Conservation (phyloP, 2,888 invertebrate genomes). For the Euplagia quadripunctaria region DNA sequence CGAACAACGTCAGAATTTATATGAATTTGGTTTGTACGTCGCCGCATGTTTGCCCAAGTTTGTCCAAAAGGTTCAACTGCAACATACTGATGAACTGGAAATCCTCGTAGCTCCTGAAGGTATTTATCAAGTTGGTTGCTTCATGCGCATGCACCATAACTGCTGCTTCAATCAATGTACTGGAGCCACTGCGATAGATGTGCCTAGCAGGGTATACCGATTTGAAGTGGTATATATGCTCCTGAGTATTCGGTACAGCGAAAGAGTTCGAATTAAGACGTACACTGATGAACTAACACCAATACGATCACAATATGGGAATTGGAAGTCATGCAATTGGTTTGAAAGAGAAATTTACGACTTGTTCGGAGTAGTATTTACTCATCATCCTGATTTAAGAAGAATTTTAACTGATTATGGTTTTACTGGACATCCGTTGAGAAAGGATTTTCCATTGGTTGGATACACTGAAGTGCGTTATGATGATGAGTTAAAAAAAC, state of each 20-base stretch:
- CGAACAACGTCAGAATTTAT: slow-evolving; percentile 66
- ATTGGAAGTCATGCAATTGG: slow-evolving; percentile 68
- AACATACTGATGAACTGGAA: slow-evolving; percentile 76
- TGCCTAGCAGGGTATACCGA: slow-evolving; percentile 73
- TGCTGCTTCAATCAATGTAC: slow-evolving; percentile 75
- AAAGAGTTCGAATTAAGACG: slow-evolving; percentile 70
- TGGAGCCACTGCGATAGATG: slow-evolving; percentile 74
- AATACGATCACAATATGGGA: slow-evolving; percentile 65
- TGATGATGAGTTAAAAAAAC: slow-evolving; percentile 79
- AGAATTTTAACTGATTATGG: slow-evolving; percentile 81
- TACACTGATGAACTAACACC: slow-evolving; percentile 82
- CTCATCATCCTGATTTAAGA: slow-evolving; percentile 79
- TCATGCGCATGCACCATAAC: slow-evolving; percentile 75
- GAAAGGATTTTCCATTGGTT: slow-evolving; percentile 79
- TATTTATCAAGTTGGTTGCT: slow-evolving; percentile 69
- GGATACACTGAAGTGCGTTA: slow-evolving; percentile 81
- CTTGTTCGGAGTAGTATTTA: slow-evolving; percentile 78
- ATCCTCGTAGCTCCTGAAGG: slow-evolving; percentile 77
- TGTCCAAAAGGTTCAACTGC: slow-evolving; percentile 78
- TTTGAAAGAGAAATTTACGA: slow-evolving; percentile 80
- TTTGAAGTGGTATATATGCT: slow-evolving; percentile 77
- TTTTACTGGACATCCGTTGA: slow-evolving; percentile 78
- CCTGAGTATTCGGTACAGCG: slow-evolving; percentile 69
- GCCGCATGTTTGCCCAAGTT: slow-evolving; percentile 79
- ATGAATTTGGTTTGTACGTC: slow-evolving; percentile 79